phyloP scores from a whole-genome alignment of 2,113 vertebrate species.

The Sminthopsis crassicaudata region DNA sequence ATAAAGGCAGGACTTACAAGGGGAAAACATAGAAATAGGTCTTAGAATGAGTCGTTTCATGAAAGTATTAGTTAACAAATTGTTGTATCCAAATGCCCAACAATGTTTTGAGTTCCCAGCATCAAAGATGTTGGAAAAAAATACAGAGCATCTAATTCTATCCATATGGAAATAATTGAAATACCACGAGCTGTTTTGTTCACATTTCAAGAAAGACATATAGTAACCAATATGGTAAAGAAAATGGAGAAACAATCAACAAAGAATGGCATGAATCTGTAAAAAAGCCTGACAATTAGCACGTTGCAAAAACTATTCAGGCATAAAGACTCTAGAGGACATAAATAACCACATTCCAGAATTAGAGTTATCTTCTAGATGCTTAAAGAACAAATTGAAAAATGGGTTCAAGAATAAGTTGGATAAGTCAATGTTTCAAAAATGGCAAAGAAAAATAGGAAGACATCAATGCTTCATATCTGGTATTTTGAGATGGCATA shows the following conservation, averaged over 20 bases:
- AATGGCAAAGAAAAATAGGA: not conserved
- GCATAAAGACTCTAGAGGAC: no score
- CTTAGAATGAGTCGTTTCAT: not conserved
- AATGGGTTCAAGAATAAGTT: not conserved
- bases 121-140: not conserved
- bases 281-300: no score
- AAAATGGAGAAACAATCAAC: no score
- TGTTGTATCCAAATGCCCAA: not conserved
- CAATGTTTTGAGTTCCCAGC: not conserved
- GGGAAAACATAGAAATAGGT: not conserved
- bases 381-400: not conserved
- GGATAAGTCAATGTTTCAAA: not conserved
- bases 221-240: no score
- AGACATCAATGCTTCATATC: not conserved
- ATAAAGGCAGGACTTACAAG: no score
- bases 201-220: not conserved
- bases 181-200: not conserved
- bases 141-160: no score
- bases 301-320: no score
- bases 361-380: not conserved
- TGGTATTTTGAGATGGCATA: not conserved
- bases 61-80: not conserved
- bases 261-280: no score
- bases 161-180: not conserved
- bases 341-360: not conserved